phyloP scores from a whole-genome alignment of 1,140 invertebrate species.

The Zelostemma sp. region DNA sequence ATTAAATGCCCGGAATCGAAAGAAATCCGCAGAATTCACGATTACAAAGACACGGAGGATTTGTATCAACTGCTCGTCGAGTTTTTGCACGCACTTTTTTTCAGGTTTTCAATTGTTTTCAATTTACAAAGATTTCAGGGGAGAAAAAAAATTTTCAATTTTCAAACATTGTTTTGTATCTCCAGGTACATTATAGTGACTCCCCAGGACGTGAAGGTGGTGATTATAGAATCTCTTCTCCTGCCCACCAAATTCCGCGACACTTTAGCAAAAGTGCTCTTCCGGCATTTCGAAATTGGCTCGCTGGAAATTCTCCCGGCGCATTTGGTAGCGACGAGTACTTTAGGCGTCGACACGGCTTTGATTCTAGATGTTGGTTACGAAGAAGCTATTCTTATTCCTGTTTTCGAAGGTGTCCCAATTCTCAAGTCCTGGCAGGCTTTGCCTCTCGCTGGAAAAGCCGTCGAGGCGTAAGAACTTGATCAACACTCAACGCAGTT shows the following conservation, averaged over 20 bases:
- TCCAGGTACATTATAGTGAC: slow-evolving; percentile 88
- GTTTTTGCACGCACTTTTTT: slow-evolving; percentile 90
- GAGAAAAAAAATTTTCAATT: slow-evolving; percentile 80
- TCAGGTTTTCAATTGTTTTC: slow-evolving; percentile 75
- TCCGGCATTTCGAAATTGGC: slow-evolving; percentile 90
- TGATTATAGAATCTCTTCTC: slow-evolving; percentile 91
- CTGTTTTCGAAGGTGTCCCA: slow-evolving; percentile 87
- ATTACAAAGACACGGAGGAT: slow-evolving; percentile 80
- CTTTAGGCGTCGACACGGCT: slow-evolving; percentile 82
- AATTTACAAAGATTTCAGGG: too few species aligned
- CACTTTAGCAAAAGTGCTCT: slow-evolving; percentile 91
- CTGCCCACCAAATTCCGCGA: slow-evolving; percentile 85
- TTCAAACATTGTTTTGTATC: slow-evolving; percentile 24
- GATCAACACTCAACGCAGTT: neutral
- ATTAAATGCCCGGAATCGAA: slow-evolving; percentile 78
- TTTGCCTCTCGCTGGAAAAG: slow-evolving; percentile 78
- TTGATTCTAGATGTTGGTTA: slow-evolving; percentile 92
- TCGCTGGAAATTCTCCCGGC: slow-evolving; percentile 78
- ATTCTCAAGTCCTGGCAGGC: slow-evolving; percentile 85
- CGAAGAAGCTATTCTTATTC: slow-evolving; percentile 83
- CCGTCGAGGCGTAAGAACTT: slow-evolving; percentile 74
- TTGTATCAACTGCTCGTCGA: slow-evolving; percentile 89
- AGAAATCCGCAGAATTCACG: slow-evolving; percentile 76
- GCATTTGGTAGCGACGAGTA: slow-evolving; percentile 84
- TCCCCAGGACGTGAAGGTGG: slow-evolving; percentile 91